Evolutionary conservation across 2,888 invertebrate genomes (phyloP).

Genomic region (Ypsolopha sequella): DNA sequence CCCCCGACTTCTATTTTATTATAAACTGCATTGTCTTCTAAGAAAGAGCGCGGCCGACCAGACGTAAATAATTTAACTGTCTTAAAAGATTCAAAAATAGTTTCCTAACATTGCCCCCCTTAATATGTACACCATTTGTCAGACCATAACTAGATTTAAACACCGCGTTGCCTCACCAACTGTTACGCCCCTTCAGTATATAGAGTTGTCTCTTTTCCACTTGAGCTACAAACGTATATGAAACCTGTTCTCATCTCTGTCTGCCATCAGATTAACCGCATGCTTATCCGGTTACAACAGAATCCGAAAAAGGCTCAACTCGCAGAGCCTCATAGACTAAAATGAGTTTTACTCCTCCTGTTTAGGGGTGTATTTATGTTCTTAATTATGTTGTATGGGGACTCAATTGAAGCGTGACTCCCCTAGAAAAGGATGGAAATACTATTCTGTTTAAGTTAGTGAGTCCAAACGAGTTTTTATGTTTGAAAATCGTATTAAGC

Average conservation of each 20-base stretch:
- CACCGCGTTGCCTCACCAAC: slow-evolving; percentile 49
- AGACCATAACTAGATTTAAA: slow-evolving; percentile 70
- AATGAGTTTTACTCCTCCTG: slow-evolving; percentile 14
- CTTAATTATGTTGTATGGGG: slow-evolving; percentile 31
- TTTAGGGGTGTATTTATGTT: slow-evolving; percentile 18
- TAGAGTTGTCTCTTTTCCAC: slow-evolving; percentile 22
- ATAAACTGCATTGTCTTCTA: slow-evolving; percentile 68
- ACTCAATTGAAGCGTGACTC: slow-evolving; percentile 56
- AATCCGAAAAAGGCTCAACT: slow-evolving; percentile 40
- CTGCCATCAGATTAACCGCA: slow-evolving; percentile 32
- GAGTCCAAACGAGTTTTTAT: slow-evolving; percentile 69
- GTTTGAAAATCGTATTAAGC: slow-evolving; percentile 71
- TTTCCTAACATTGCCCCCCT: slow-evolving; percentile 69
- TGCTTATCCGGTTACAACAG: slow-evolving; percentile 44
- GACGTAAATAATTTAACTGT: slow-evolving; percentile 70
- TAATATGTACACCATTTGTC: slow-evolving; percentile 71
- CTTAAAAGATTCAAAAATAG: slow-evolving; percentile 72
- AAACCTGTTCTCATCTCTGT: slow-evolving; percentile 30
- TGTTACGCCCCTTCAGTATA: slow-evolving; percentile 44
- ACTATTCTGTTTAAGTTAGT: slow-evolving; percentile 63
- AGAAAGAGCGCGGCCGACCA: slow-evolving; percentile 54
- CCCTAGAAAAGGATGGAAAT: slow-evolving; percentile 48
- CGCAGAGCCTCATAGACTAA: slow-evolving; percentile 13
- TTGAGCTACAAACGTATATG: background rate
- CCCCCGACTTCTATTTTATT: slow-evolving; percentile 65